phyloP scores from a whole-genome alignment of 2,797 vertebrate species.

The Arvicola amphibius region DNA sequence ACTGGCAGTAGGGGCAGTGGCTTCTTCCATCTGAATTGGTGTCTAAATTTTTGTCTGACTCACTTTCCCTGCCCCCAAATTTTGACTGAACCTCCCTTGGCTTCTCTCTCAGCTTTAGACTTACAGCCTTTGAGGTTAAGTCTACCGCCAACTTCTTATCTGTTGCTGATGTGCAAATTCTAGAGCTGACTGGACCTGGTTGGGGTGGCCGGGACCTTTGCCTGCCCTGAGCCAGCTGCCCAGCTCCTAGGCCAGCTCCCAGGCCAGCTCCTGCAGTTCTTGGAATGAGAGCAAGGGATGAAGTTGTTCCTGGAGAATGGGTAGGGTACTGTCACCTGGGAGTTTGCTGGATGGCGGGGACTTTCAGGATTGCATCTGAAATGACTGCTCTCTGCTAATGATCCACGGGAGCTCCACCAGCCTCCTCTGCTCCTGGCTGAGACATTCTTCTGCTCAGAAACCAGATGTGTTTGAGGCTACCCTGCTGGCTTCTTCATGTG shows the following conservation, averaged over 20 bases:
- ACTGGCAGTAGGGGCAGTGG: not conserved
- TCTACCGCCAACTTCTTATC: not conserved
- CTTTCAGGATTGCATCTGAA: not conserved
- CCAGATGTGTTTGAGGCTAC: not conserved
- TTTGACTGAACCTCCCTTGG: not conserved
- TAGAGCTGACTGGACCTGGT: not conserved
- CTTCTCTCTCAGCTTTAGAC: not conserved
- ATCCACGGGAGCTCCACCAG: not conserved
- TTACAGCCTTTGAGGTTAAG: not conserved
- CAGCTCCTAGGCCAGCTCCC: not conserved
- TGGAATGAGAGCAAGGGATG: not conserved
- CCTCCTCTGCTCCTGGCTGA: not conserved
- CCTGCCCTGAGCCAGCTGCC: not conserved
- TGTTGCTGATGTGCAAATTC: not conserved
- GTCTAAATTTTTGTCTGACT: not conserved
- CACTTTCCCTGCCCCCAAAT: not conserved
- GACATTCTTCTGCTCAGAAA: not conserved
- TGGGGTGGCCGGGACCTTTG: not conserved
- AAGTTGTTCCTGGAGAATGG: not conserved
- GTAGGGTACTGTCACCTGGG: not conserved
- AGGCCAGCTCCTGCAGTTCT: not conserved
- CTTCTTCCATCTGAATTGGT: not conserved
- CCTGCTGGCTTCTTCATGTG: not conserved
- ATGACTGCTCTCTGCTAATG: not conserved
- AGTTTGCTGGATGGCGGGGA: not conserved